phyloP scores from a whole-genome alignment of 2,888 invertebrate genomes.

The Invenusta paracnida region DNA sequence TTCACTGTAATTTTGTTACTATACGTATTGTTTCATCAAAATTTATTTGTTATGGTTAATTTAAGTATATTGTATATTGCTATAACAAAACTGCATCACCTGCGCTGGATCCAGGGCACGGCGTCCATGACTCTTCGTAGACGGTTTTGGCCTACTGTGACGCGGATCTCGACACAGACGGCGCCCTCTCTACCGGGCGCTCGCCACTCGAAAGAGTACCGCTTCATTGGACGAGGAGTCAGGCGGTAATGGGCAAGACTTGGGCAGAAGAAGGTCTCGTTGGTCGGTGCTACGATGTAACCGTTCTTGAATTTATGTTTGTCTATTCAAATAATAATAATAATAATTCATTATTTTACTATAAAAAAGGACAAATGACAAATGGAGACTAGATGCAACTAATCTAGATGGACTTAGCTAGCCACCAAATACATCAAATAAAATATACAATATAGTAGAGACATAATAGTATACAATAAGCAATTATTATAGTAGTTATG shows the following conservation, averaged over 20 bases:
- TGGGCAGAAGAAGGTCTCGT: background rate
- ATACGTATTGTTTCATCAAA: no score
- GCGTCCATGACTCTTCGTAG: background rate
- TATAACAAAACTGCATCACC: background rate
- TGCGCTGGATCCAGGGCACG: background rate
- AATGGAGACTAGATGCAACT: no score
- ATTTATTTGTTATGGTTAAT: no score
- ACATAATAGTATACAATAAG: no score
- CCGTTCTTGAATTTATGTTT: background rate
- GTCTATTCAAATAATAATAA: background rate
- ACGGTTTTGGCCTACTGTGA: background rate
- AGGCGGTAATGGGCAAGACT: background rate
- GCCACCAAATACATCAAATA: no score
- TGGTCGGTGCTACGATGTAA: background rate
- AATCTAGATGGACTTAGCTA: no score
- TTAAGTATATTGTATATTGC: no score
- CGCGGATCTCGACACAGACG: background rate
- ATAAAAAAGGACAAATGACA: background rate
- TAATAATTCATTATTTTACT: no score
- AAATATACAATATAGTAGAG: no score
- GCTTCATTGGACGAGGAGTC: background rate
- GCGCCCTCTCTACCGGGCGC: background rate
- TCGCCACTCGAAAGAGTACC: background rate
- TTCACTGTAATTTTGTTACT: no score
- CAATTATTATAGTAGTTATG: no score